These are phyloP conservation scores for Lasiurus borealis DNA, from an alignment of 2,113 vertebrate genomes.

Conservation along the genomic window DNA sequence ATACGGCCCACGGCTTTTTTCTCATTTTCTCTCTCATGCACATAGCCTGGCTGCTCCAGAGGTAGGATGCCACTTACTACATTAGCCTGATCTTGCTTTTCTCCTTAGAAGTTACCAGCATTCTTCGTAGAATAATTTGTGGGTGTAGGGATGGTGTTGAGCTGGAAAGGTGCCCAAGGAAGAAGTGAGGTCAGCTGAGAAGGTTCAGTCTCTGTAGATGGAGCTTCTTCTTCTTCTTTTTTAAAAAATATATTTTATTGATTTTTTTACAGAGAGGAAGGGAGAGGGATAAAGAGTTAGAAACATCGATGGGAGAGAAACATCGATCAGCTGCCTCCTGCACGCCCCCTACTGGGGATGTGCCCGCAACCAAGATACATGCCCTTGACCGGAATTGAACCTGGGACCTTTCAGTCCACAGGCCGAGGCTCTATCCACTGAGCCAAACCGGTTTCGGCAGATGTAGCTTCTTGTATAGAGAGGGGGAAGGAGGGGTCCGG, in stretches of 20 bases:
- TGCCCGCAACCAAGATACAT: too few species aligned
- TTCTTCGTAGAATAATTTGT: rapidly evolving
- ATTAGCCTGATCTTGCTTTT: neutral
- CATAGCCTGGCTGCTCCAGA: neutral
- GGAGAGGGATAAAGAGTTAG: too few species aligned
- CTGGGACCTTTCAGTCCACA: too few species aligned
- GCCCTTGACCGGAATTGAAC: too few species aligned
- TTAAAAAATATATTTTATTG: too few species aligned
- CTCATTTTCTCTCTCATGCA: rapidly evolving
- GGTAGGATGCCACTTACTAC: neutral
- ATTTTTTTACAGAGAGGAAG: too few species aligned
- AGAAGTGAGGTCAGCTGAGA: neutral
- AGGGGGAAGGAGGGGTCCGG: neutral
- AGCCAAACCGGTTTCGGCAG: too few species aligned
- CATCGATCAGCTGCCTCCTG: too few species aligned
- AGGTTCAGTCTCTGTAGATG: neutral
- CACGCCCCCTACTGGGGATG: too few species aligned
- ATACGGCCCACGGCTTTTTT: rapidly evolving
- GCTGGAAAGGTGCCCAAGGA: neutral
- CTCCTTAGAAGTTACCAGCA: neutral
- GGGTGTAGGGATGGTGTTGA: neutral
- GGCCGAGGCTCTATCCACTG: too few species aligned
- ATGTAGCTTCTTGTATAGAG: rapidly evolving
- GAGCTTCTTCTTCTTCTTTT: too few species aligned
- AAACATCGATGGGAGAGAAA: too few species aligned